phyloP scores from a whole-genome alignment of 2,888 invertebrate genomes.

The Lasioglossum zephyrum region DNA sequence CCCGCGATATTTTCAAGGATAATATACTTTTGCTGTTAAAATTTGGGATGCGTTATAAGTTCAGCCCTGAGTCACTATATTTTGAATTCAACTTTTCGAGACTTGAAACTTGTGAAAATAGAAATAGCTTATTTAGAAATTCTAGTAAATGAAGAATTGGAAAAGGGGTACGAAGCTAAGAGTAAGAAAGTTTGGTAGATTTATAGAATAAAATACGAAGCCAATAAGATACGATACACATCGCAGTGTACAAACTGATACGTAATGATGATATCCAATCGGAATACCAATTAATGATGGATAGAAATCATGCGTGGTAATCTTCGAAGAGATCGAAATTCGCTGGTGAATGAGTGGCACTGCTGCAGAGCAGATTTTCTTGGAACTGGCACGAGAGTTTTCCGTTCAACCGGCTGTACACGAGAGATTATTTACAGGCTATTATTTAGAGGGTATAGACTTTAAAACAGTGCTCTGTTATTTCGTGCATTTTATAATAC shows the following conservation, averaged over 20 bases:
- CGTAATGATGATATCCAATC: neutral
- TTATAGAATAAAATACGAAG: neutral
- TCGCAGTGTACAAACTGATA: neutral
- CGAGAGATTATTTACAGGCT: conserved; percentile 1
- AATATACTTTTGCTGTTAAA: neutral
- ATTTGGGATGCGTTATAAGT: neutral
- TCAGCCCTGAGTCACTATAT: neutral
- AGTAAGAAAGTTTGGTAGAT: neutral
- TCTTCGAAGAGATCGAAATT: neutral
- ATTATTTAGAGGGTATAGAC: neutral
- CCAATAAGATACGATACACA: neutral
- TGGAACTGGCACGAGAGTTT: conserved; percentile 7
- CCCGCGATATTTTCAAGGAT: no score
- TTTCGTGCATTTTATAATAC: neutral
- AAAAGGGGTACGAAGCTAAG: neutral
- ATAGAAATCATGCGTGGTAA: neutral
- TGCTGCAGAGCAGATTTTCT: neutral
- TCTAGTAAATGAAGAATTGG: neutral
- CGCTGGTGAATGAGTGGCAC: neutral
- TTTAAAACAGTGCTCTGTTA: neutral
- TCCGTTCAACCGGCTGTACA: neutral
- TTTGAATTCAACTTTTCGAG: neutral
- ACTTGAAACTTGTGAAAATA: neutral
- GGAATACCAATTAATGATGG: neutral
- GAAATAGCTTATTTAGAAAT: neutral